Evolutionary conservation across 2,888 invertebrate genomes (phyloP).

Genomic region (Leptarthrus brevirostris): DNA sequence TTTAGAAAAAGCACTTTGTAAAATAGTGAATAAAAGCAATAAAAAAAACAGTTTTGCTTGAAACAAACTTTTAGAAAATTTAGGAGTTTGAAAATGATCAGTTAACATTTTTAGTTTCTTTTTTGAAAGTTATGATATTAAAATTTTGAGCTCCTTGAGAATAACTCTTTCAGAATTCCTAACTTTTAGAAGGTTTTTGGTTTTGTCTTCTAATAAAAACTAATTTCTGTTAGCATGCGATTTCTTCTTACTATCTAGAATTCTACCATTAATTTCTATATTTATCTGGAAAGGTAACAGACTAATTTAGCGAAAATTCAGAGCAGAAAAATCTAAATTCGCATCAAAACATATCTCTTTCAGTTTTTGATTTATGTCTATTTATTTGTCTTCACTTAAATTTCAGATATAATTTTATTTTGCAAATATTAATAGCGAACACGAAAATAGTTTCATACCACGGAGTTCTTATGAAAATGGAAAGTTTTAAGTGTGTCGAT

Average conservation of each 20-base stretch:
- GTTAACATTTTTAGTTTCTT: constrained; percentile 24
- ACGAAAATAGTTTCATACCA: constrained; percentile 33
- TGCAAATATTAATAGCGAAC: constrained; percentile 44
- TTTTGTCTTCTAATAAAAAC: constrained; percentile 17
- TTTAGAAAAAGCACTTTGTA: too few species aligned
- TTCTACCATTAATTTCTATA: constrained; percentile 10
- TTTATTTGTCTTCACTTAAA: constrained; percentile 32
- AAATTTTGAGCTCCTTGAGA: constrained; percentile 33
- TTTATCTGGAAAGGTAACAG: constrained; percentile 5
- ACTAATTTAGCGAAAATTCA: constrained; percentile 10
- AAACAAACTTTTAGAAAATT: constrained; percentile 31
- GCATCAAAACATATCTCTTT: constrained; percentile 13
- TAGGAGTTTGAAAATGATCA: constrained; percentile 35
- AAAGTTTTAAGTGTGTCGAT: constrained; percentile 42
- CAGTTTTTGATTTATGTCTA: constrained; percentile 29
- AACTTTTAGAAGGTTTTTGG: background rate
- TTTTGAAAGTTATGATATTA: constrained; percentile 21
- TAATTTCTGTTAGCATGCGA: constrained; percentile 27
- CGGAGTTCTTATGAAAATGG: constrained; percentile 29
- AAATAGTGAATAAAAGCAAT: background rate
- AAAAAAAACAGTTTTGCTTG: constrained; percentile 18
- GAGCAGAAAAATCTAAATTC: constrained; percentile 29
- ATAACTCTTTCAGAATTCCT: constrained; percentile 28
- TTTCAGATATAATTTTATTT: constrained; percentile 37
- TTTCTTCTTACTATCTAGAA: constrained; percentile 35